phyloP scores from a whole-genome alignment of 2,888 invertebrate genomes.

The Sussaba pulchella region DNA sequence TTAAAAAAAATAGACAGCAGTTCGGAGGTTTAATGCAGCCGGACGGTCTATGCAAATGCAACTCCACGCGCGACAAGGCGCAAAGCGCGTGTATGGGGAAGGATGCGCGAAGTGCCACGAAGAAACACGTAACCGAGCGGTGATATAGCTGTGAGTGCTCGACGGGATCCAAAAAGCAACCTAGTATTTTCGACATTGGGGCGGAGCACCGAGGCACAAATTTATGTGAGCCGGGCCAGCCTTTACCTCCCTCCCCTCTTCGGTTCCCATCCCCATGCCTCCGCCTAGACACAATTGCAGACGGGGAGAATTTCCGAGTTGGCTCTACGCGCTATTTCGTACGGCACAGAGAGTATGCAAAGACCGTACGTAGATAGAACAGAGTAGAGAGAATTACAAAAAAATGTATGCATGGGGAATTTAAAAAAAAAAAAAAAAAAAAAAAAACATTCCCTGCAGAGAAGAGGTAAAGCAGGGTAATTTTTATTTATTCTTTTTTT shows the following conservation, averaged over 20 bases:
- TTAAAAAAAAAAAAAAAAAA: slow-evolving; percentile 17
- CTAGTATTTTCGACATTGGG: slow-evolving; percentile 67
- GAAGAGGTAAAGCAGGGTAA: slow-evolving; percentile 5
- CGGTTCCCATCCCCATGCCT: no score
- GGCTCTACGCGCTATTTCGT: slow-evolving; percentile 18
- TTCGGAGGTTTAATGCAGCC: slow-evolving; percentile 19
- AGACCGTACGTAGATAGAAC: slow-evolving; percentile 5
- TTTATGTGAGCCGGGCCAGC: slow-evolving; percentile 46
- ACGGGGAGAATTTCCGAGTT: slow-evolving; percentile 32
- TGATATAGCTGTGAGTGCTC: slow-evolving; percentile 43
- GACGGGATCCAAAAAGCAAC: slow-evolving; percentile 60
- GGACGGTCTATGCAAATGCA: slow-evolving; percentile 43
- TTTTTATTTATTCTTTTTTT: slow-evolving; percentile 41
- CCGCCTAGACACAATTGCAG: slow-evolving; percentile 33
- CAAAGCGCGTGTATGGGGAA: not conserved
- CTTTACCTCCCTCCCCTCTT: no score
- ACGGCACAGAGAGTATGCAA: slow-evolving; percentile 14
- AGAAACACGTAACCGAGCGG: slow-evolving; percentile 30
- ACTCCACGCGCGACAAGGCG: slow-evolving; percentile 8
- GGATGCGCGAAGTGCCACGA: slow-evolving; percentile 18
- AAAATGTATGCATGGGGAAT: not conserved
- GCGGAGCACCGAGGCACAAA: slow-evolving; percentile 46
- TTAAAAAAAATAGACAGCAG: slow-evolving; percentile 31
- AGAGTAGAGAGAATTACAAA: slow-evolving; percentile 17
- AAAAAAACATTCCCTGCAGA: slow-evolving; percentile 24